These are phyloP conservation scores for Epirrhoe tristata DNA, from an alignment of 2,888 invertebrate genomes.

Conservation along the genomic window DNA sequence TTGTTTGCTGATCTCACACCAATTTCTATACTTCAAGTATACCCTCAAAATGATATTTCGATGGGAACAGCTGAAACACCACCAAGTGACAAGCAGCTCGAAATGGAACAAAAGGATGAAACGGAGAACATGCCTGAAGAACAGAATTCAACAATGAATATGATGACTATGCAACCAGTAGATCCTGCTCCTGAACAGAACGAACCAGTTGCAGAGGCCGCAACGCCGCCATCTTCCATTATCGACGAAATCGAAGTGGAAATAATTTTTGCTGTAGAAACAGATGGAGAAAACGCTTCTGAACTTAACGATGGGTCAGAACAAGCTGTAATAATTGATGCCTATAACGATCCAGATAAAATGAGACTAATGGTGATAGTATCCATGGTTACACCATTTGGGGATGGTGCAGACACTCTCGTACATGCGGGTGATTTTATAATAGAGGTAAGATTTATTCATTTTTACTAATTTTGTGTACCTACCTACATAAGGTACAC, in stretches of 20 bases:
- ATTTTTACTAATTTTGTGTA: neutral
- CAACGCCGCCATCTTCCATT: neutral
- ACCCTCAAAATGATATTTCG: conserved; percentile 1
- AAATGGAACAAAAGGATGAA: neutral
- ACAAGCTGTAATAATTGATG: neutral
- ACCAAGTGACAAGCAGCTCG: neutral
- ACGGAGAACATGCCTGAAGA: neutral
- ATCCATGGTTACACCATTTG: conserved; percentile 12
- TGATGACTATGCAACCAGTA: neutral
- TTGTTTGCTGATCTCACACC: conserved; percentile 10
- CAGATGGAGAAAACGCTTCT: neutral
- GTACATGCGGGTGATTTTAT: conserved; percentile 18
- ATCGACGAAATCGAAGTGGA: neutral
- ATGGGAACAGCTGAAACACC: neutral
- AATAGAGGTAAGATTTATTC: conserved; percentile 10
- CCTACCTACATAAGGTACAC: too few species aligned
- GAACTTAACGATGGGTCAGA: neutral
- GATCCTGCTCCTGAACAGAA: neutral
- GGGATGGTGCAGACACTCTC: conserved; percentile 6
- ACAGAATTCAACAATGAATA: conserved; percentile 1
- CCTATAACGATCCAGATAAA: neutral
- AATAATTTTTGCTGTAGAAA: neutral
- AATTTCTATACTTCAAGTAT: neutral
- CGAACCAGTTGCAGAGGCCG: neutral
- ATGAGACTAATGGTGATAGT: conserved; percentile 19